Evolutionary conservation across 2,797 vertebrate species (phyloP), one percentile per base, ranked within the genome.

Genomic region (Sciaenops ocellatus): DNA sequence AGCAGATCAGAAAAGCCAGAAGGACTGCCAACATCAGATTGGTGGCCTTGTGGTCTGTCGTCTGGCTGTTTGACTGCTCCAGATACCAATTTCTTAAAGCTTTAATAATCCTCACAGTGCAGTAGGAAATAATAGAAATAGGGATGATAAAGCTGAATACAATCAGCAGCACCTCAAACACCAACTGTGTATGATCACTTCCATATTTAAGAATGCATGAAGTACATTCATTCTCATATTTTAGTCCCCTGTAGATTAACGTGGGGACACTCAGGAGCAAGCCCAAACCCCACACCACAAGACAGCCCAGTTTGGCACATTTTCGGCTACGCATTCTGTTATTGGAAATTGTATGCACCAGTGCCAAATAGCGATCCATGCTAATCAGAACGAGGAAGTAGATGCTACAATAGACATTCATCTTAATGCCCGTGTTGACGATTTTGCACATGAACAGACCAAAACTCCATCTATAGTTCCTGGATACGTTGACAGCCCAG

Each of bases 371-470:
- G 2, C 95, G 95, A 76, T 97, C 96, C 1, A 42, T 0, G 5
- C 95, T 97, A 28, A 98, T 90, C 42, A 95, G 86, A 81, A 96
- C 94, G 3, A 97, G 92, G 79, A 96, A 68, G 91, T 95, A 96
- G 87, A 97, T 87, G 87, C 96, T 97, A 83, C 94, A 91, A 87
- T 94, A 96, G 10, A 88, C 63, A 38, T 97, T 96, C 71, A 97
- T 82, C 52, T 67, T 83, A 60, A 96, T 92, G 74, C 90, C 73
- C 0, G 93, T 9, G 0, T 59, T 90, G 77, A 95, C 83, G 5
- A 90, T 48, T 18, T 84, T 82, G 57, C 97, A 98, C 79, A 96
- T 83, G 13, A 77, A 20, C 0, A 0, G 2, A 0, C 91, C 91
- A 15, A 96, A 97, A 0, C 88, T 89, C 97, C 96, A 97, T 20